Percentiles rank a stretch among this genome's conserved stretches.
Conservation (phyloP, 1,140 invertebrate genomes). For the Geopemphigus sp. region DNA sequence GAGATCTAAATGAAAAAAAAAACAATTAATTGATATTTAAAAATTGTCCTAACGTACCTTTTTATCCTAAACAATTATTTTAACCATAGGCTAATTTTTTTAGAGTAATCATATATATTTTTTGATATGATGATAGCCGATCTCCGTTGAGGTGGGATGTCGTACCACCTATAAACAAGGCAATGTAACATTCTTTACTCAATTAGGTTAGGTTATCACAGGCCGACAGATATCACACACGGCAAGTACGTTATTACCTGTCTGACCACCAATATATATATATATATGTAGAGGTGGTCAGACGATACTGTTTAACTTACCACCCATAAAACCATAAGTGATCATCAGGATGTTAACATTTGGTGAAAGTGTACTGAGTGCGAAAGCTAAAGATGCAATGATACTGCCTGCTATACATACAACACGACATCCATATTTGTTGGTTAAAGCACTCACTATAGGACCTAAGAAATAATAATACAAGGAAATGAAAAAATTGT, state of each 20-base stretch:
- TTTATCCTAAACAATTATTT: slow-evolving; percentile 41
- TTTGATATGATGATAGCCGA: slow-evolving; percentile 41
- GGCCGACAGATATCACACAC: slow-evolving; percentile 35
- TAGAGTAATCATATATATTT: slow-evolving; percentile 47
- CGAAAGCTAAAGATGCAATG: slow-evolving; percentile 81
- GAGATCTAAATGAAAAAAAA: slow-evolving; percentile 31
- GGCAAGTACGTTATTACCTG: slow-evolving; percentile 33
- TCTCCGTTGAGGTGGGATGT: slow-evolving; percentile 47
- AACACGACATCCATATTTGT: slow-evolving; percentile 89
- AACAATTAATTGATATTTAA: slow-evolving; percentile 39
- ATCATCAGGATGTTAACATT: slow-evolving; percentile 87
- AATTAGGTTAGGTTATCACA: slow-evolving; percentile 42
- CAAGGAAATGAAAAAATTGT: too few relatives aligned
- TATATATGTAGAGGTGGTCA: slow-evolving; percentile 2
- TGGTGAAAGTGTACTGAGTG: slow-evolving; percentile 81
- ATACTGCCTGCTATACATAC: slow-evolving; percentile 89
- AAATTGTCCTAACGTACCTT: slow-evolving; percentile 45
- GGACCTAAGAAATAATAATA: slow-evolving; percentile 65
- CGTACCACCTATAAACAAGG: slow-evolving; percentile 48
- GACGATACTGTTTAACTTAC: slow-evolving; percentile 58
- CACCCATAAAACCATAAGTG: slow-evolving; percentile 90
- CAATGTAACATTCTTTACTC: slow-evolving; percentile 48
- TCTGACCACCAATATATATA: neutral
- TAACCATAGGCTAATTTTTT: slow-evolving; percentile 37
- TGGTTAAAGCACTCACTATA: slow-evolving; percentile 90